A percentile compares a stretch with the other conserved stretches of the same genome.
These are phyloP conservation scores for Graptemys geographica DNA, from an alignment of 2,797 vertebrate genomes.

Conservation along the genomic window DNA sequence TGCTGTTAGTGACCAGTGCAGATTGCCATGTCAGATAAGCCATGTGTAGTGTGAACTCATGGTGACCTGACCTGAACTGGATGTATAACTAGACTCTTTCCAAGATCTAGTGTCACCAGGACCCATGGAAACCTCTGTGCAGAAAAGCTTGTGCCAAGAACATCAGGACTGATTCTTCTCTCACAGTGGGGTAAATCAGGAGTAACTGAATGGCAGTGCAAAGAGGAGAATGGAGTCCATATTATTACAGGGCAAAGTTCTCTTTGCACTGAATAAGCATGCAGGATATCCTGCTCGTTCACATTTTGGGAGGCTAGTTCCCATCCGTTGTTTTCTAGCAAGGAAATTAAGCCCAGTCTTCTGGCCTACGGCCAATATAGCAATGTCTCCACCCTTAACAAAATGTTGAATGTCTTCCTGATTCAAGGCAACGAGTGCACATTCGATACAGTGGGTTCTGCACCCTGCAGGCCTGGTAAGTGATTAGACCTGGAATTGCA, in stretches of 20 bases:
- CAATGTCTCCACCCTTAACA: background rate
- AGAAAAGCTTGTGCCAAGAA: background rate
- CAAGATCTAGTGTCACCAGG: background rate
- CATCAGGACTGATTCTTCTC: background rate
- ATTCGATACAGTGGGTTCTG: fast-evolving
- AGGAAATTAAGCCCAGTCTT: background rate
- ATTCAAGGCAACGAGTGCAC: fast-evolving
- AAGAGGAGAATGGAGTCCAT: background rate
- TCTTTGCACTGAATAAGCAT: background rate
- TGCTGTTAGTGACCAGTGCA: background rate
- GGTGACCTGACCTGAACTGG: background rate
- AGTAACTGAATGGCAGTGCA: background rate
- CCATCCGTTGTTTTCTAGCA: background rate
- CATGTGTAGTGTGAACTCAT: background rate
- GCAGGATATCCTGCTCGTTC: background rate
- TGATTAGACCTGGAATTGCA: slow-evolving; percentile 20
- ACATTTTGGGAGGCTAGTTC: background rate
- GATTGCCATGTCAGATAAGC: background rate
- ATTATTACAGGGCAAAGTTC: background rate
- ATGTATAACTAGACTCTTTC: background rate
- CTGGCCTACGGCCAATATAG: fast-evolving
- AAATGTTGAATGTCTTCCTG: background rate
- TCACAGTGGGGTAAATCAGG: background rate
- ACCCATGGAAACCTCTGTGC: background rate
- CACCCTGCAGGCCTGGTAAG: fast-evolving